Evolutionary conservation across 2,797 vertebrate genomes (phyloP).

Genomic region (Borostomias antarcticus): DNA sequence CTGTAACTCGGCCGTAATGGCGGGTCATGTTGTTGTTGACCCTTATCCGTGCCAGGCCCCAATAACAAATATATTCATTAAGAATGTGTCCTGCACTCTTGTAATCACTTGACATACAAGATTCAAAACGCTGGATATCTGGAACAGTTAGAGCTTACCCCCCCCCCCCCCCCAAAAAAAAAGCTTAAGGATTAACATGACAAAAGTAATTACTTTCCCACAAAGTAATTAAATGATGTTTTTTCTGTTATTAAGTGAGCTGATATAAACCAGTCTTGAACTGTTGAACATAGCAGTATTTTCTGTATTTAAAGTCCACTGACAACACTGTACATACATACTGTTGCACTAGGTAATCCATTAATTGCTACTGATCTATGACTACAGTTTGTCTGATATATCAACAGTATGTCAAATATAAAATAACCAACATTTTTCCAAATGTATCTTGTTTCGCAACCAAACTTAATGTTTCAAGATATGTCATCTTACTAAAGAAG

Average conservation of each 20-base stretch:
- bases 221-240: not conserved
- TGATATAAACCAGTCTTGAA: not conserved
- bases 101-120: not conserved
- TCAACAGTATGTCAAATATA: not conserved
- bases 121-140: not conserved
- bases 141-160: not conserved
- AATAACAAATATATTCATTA: not conserved
- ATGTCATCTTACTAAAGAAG: too few relatives aligned
- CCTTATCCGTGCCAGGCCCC: not conserved
- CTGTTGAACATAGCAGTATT: not conserved
- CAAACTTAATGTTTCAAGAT: too few relatives aligned
- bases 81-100: not conserved
- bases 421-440: too few relatives aligned
- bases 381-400: not conserved
- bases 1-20: too few relatives aligned
- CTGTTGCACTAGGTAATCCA: not conserved
- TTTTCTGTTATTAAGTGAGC: not conserved
- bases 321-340: too few relatives aligned
- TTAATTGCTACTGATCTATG: not conserved
- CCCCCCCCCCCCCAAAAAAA: too few relatives aligned
- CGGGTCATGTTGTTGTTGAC: too few relatives aligned
- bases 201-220: not conserved
- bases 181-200: too few relatives aligned
- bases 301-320: not conserved
- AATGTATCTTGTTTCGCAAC: too few relatives aligned